Percentiles rank a stretch among this genome's conserved stretches.
Conservation (phyloP, 2,888 invertebrate genomes). For the Drosophila mulleri region DNA sequence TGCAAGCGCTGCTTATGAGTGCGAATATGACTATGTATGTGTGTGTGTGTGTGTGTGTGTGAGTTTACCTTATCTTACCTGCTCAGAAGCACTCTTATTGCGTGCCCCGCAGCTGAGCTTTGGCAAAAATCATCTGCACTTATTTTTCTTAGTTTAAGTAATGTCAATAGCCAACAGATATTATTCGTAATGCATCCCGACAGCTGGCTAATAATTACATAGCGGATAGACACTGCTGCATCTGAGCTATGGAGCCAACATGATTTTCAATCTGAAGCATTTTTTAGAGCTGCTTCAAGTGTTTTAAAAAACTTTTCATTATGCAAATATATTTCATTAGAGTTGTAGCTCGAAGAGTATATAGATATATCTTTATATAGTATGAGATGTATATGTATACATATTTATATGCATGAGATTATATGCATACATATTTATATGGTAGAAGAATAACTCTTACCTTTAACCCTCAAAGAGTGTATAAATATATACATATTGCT, state of each 20-base stretch:
- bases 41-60: not conserved
- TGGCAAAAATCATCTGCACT: slow-evolving; percentile 52
- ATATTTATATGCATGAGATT: no score
- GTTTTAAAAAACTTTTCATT: no score
- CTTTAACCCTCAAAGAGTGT: no score
- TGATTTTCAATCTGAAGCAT: not conserved
- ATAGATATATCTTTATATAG: no score
- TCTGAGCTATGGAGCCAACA: not conserved
- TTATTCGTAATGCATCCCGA: slow-evolving; percentile 4
- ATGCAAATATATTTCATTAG: no score
- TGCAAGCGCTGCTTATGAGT: slow-evolving; percentile 26
- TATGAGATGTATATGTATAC: no score
- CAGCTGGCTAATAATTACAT: slow-evolving; percentile 10
- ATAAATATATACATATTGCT: no score
- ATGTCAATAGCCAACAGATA: slow-evolving; percentile 33
- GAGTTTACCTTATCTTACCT: slow-evolving; percentile 12
- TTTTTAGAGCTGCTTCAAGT: not conserved
- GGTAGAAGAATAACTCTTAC: no score
- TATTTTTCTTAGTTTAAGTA: slow-evolving; percentile 43
- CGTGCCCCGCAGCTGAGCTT: slow-evolving; percentile 62
- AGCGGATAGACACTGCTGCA: slow-evolving; percentile 1
- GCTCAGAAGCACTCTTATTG: slow-evolving; percentile 24
- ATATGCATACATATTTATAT: no score
- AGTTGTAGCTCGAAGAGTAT: no score
- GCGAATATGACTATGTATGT: slow-evolving; percentile 15